These are phyloP conservation scores for Chelidonichthys spinosus DNA, from an alignment of 2,797 vertebrate species.

Conservation along the genomic window DNA sequence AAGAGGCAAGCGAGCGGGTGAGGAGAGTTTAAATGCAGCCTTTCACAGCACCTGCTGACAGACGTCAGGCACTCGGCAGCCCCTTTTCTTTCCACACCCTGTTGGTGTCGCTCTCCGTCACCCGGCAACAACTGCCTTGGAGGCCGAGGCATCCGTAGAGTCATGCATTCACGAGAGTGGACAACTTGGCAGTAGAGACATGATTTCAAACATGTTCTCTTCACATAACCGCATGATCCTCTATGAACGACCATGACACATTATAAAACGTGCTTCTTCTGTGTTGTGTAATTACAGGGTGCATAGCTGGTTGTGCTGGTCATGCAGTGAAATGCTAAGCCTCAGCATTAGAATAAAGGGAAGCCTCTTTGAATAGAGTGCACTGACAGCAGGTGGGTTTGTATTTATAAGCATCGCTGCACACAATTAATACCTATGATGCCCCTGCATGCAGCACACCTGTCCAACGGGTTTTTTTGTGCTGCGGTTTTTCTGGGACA, in stretches of 20 bases:
- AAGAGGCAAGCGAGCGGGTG: slow-evolving; percentile 54
- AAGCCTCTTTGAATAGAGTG: slow-evolving; percentile 53
- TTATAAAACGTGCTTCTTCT: neutral
- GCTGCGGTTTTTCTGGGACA: slow-evolving; percentile 29
- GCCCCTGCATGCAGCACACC: slow-evolving; percentile 47
- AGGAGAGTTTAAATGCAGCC: slow-evolving; percentile 76
- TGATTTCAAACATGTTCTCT: neutral
- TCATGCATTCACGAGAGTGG: slow-evolving; percentile 13
- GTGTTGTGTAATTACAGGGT: slow-evolving; percentile 2
- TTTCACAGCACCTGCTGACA: slow-evolving; percentile 82
- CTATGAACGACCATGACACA: neutral
- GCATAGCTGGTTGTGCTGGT: slow-evolving; percentile 2
- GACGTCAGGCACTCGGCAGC: slow-evolving; percentile 60
- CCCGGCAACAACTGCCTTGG: slow-evolving; percentile 69
- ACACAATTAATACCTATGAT: slow-evolving; percentile 60
- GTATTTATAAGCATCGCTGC: slow-evolving; percentile 67
- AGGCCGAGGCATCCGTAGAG: slow-evolving; percentile 49
- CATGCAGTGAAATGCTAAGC: slow-evolving; percentile 44
- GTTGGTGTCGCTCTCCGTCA: slow-evolving; percentile 60
- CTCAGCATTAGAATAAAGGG: slow-evolving; percentile 38
- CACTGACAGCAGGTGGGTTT: slow-evolving; percentile 67
- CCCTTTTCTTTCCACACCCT: slow-evolving; percentile 47
- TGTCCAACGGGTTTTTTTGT: slow-evolving; percentile 36
- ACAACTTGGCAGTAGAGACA: neutral
- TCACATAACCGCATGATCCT: neutral